phyloP scores from a whole-genome alignment of 2,113 vertebrate species.

The Haliaeetus leucogaster region DNA sequence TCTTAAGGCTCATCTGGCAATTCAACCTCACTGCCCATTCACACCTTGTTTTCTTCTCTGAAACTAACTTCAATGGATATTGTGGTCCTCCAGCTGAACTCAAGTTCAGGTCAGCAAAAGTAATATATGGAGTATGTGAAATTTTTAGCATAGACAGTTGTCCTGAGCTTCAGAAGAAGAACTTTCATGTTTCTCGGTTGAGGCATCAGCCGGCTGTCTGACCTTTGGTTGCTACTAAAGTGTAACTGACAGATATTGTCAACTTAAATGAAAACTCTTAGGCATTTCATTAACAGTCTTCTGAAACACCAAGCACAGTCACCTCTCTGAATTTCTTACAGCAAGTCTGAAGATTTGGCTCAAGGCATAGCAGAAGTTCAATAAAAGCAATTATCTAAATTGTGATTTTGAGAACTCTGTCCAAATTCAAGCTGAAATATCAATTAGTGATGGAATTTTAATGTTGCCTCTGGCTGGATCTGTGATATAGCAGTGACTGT shows the following conservation, averaged over 20 bases:
- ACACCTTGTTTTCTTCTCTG: background rate
- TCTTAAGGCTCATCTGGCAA: background rate
- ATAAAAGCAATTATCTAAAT: background rate
- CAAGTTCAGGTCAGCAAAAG: background rate
- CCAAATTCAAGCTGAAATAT: slow-evolving; percentile 16
- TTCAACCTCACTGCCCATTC: background rate
- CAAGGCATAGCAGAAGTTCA: background rate
- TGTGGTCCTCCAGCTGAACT: background rate
- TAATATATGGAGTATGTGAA: background rate
- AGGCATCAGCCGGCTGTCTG: background rate
- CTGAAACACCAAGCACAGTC: background rate
- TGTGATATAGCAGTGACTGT: background rate
- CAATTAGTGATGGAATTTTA: slow-evolving; percentile 33
- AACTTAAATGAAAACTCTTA: background rate
- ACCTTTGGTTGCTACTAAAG: background rate
- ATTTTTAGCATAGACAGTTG: background rate
- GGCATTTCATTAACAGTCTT: background rate
- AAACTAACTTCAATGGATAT: background rate
- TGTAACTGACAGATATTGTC: background rate
- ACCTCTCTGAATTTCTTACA: background rate
- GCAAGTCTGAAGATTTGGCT: background rate
- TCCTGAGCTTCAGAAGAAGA: background rate
- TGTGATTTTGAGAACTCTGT: background rate
- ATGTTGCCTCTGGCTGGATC: slow-evolving; percentile 2
- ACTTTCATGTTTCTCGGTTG: background rate